Evolutionary conservation across 2,888 invertebrate species (phyloP).

Genomic region (Meloe dianella): DNA sequence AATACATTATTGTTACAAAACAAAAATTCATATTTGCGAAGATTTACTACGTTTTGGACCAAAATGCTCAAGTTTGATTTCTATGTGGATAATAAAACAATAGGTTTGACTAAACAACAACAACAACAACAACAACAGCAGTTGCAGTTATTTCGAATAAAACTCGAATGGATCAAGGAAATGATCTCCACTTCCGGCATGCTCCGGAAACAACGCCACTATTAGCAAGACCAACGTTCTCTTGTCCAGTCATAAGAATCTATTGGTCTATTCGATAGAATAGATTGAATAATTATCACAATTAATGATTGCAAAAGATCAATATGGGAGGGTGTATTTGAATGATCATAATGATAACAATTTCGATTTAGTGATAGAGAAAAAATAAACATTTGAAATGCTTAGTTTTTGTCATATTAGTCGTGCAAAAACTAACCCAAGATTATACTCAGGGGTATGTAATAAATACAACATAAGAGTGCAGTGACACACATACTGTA

Average conservation of each 20-base stretch:
- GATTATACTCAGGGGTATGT: constrained; percentile 19
- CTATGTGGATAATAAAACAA: neutral
- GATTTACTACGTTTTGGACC: no score
- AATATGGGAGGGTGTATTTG: neutral
- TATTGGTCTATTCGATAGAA: constrained; percentile 19
- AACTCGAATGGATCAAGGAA: constrained; percentile 44
- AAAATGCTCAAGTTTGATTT: neutral
- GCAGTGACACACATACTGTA: constrained; percentile 49
- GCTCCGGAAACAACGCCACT: constrained; percentile 51
- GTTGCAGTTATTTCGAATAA: constrained; percentile 24
- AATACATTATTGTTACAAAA: no score
- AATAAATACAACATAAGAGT: constrained; percentile 36
- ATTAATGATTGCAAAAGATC: constrained; percentile 21
- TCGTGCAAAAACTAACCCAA: constrained; percentile 9
- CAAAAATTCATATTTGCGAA: no score
- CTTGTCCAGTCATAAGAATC: constrained; percentile 22
- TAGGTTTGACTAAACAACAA: neutral
- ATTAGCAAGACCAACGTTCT: constrained; percentile 52
- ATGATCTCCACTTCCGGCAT: constrained; percentile 55
- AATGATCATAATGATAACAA: no score
- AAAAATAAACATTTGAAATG: no score
- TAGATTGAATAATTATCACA: constrained; percentile 25
- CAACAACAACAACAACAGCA: no score
- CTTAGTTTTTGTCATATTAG: neutral
- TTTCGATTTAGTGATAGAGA: no score